Conservation (phyloP, 2,113 vertebrate species). For the Chloebia gouldiae region DNA sequence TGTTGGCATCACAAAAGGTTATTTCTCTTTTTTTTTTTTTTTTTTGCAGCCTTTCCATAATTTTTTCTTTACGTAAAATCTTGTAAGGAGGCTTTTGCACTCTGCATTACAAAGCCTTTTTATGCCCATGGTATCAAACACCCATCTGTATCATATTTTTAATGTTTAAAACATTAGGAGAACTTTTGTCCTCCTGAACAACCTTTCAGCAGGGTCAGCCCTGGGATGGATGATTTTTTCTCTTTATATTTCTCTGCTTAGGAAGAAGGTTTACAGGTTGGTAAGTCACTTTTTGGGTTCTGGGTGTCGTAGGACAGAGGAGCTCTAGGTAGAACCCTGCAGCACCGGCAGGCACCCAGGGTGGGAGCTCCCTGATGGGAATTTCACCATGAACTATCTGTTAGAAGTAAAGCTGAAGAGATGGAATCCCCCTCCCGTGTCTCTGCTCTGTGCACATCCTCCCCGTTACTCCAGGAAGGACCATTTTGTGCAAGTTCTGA, state of each 20-base stretch:
- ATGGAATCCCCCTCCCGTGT: not conserved
- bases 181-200: not conserved
- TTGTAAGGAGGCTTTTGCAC: not conserved
- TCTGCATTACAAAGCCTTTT: not conserved
- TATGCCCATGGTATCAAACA: not conserved
- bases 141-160: rapidly evolving
- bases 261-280: not conserved
- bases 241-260: not conserved
- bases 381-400: not conserved
- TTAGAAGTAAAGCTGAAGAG: not conserved
- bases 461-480: not conserved
- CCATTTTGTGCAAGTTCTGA: not conserved
- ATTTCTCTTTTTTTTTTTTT: not conserved
- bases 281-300: not conserved
- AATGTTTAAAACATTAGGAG: not conserved
- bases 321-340: not conserved
- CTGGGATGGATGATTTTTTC: not conserved
- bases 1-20: not conserved
- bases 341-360: rapidly evolving
- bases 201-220: not conserved
- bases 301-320: rapidly evolving
- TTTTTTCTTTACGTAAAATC: not conserved
- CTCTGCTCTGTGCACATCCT: not conserved
- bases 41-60: not conserved
- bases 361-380: not conserved